Conservation (phyloP, 2,888 invertebrate species). For the Flexamia atlantica region DNA sequence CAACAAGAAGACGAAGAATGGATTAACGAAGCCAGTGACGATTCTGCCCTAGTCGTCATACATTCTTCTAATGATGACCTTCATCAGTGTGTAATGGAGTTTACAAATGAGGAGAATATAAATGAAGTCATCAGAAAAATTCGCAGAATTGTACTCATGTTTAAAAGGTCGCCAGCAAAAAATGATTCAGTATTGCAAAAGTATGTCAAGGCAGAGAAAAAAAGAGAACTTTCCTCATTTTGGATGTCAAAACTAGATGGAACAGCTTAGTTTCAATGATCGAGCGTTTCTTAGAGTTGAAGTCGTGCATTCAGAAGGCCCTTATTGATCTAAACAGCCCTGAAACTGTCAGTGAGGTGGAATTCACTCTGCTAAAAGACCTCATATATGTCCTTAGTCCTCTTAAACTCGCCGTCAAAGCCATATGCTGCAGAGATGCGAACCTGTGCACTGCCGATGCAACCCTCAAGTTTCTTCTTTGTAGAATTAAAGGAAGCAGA, state of each 20-base stretch:
- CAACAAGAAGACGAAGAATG: conserved; percentile 34
- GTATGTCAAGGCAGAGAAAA: conserved; percentile 65
- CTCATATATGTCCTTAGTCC: conserved; percentile 63
- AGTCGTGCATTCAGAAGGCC: conserved; percentile 66
- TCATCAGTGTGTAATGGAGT: neutral
- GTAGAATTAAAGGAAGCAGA: conserved; percentile 34
- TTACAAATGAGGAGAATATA: conserved; percentile 21
- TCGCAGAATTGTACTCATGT: conserved; percentile 62
- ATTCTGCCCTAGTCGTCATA: conserved; percentile 19
- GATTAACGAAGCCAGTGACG: conserved; percentile 11
- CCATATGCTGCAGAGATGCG: conserved; percentile 66
- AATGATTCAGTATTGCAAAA: conserved; percentile 67
- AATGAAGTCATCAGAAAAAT: conserved; percentile 59
- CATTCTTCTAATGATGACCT: conserved; percentile 38
- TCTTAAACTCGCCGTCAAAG: conserved; percentile 68
- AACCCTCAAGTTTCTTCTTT: conserved; percentile 63
- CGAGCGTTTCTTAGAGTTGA: conserved; percentile 65
- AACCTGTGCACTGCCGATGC: conserved; percentile 66
- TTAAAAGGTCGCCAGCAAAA: conserved; percentile 64
- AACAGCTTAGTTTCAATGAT: conserved; percentile 64
- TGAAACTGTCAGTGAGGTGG: conserved; percentile 57
- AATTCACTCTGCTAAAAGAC: conserved; percentile 64
- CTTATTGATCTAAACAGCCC: conserved; percentile 66
- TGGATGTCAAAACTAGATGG: conserved; percentile 68
- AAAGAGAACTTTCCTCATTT: conserved; percentile 65